Evolutionary conservation across 2,888 invertebrate species (phyloP).

Genomic region (Prosapia bicincta): DNA sequence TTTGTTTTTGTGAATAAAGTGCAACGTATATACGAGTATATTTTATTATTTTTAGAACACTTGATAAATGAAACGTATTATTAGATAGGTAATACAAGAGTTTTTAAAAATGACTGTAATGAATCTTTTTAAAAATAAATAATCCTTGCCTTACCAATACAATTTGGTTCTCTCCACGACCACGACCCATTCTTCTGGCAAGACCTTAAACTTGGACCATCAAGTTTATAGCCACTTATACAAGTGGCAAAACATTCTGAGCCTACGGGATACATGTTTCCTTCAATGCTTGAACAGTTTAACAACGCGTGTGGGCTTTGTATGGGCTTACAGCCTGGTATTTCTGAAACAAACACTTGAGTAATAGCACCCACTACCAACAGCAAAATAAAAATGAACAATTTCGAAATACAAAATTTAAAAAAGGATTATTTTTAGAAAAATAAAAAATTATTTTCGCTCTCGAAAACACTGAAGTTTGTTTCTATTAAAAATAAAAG

Average conservation of each 20-base stretch:
- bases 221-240: background rate
- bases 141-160: background rate
- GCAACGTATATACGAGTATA: too few relatives aligned
- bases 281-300: background rate
- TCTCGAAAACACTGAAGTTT: too few relatives aligned
- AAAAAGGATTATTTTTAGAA: too few relatives aligned
- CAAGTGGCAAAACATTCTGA: conserved; percentile 2
- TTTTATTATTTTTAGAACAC: too few relatives aligned
- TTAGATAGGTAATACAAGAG: background rate
- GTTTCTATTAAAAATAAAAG: too few relatives aligned
- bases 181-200: conserved; percentile 14
- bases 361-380: too few relatives aligned
- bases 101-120: background rate
- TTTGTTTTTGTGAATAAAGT: too few relatives aligned
- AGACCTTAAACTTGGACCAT: background rate
- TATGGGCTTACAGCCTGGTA: background rate
- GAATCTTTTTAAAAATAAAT: background rate
- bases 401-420: too few relatives aligned
- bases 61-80: background rate
- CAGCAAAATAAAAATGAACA: too few relatives aligned
- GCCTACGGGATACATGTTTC: background rate
- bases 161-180: background rate
- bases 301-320: background rate
- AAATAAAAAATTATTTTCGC: too few relatives aligned
- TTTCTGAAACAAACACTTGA: background rate